phyloP scores from a whole-genome alignment of 2,113 vertebrate genomes.

The Tympanuchus pallidicinctus region DNA sequence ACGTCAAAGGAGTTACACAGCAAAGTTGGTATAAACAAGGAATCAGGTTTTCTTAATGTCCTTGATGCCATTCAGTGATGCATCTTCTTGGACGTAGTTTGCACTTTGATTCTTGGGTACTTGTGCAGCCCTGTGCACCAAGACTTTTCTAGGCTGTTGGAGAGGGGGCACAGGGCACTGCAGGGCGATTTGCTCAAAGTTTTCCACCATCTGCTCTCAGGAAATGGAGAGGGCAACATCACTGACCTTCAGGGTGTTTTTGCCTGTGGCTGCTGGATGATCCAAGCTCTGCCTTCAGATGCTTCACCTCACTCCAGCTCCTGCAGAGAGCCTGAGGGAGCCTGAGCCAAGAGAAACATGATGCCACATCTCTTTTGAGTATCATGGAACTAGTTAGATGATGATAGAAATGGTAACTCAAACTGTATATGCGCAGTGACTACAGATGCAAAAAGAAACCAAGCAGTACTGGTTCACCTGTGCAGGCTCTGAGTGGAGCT shows the following conservation, averaged over 20 bases:
- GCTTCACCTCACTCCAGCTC: background rate
- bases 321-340: background rate
- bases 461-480: accelerated
- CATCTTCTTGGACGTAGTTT: background rate
- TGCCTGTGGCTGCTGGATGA: constrained; percentile 6
- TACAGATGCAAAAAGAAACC: background rate
- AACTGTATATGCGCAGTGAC: background rate
- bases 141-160: constrained; percentile 16
- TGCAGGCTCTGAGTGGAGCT: background rate
- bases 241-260: constrained; percentile 41
- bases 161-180: background rate
- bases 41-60: background rate
- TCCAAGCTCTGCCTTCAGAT: background rate
- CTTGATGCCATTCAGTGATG: background rate
- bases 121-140: accelerated
- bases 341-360: background rate
- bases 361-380: background rate
- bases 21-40: background rate
- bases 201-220: constrained; percentile 62
- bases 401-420: background rate
- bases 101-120: background rate
- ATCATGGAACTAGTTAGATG: background rate
- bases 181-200: constrained; percentile 29
- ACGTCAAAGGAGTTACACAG: background rate
- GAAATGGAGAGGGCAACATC: background rate